These are phyloP conservation scores for Metopolophium dirhodum DNA, from an alignment of 1,140 invertebrate species.

Conservation along the genomic window DNA sequence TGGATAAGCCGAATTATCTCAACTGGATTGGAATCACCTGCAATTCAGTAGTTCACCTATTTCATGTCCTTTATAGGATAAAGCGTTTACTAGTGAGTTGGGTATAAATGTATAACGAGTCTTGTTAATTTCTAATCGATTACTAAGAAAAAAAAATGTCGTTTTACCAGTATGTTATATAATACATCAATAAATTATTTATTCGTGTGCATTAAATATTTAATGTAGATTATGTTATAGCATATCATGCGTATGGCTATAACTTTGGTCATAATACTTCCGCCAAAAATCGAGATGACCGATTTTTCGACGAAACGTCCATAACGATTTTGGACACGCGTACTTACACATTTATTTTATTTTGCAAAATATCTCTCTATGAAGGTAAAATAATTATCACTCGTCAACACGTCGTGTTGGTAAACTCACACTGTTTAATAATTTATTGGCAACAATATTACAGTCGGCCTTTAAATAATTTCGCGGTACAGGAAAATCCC, in stretches of 20 bases:
- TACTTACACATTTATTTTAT: neutral
- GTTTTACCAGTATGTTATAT: neutral
- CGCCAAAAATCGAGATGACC: neutral
- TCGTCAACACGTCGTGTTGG: neutral
- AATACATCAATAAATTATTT: neutral
- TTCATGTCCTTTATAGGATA: no score
- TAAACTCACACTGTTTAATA: neutral
- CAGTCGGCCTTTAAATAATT: neutral
- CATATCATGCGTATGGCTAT: neutral
- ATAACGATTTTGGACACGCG: neutral
- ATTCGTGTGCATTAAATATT: neutral
- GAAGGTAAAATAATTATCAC: neutral
- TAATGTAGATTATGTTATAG: neutral
- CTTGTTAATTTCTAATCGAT: neutral
- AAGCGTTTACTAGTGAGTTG: no score
- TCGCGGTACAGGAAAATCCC: neutral
- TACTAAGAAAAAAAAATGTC: neutral
- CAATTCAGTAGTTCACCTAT: neutral
- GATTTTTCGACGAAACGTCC: neutral
- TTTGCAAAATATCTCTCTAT: no score
- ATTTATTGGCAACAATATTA: neutral
- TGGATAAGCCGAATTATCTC: neutral
- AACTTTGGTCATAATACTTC: neutral
- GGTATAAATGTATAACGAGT: neutral
- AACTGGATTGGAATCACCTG: neutral